phyloP scores from a whole-genome alignment of 2,888 invertebrate genomes.

The Eristalis tenax region DNA sequence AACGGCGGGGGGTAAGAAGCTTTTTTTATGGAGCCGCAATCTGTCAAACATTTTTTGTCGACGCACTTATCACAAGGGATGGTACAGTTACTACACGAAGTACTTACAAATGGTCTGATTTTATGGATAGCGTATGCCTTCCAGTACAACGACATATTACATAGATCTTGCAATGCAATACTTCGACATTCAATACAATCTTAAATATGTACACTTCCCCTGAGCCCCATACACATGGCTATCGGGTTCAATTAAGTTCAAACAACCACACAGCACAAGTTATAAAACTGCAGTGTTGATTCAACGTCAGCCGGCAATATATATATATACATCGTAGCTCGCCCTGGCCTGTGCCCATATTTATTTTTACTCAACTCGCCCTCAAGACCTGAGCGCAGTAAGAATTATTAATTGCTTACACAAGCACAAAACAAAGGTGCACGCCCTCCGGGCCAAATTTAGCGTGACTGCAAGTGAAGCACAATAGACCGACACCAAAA shows the following conservation, averaged over 20 bases:
- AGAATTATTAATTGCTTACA: constrained; percentile 49
- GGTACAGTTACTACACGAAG: too few relatives aligned
- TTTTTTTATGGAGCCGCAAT: too few relatives aligned
- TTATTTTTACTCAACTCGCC: background rate
- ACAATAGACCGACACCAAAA: constrained; percentile 42
- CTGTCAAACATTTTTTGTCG: too few relatives aligned
- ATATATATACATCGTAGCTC: background rate
- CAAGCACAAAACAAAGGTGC: constrained; percentile 38
- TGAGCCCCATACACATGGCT: too few relatives aligned
- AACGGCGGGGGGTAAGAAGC: too few relatives aligned
- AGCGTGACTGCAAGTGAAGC: constrained; percentile 39
- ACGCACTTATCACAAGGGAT: too few relatives aligned
- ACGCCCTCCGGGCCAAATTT: constrained; percentile 43
- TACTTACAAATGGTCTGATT: too few relatives aligned
- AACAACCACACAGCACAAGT: background rate
- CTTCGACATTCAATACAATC: background rate
- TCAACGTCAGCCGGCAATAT: background rate
- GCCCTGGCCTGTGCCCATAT: constrained; percentile 2
- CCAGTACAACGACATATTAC: too few relatives aligned
- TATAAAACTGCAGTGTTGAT: constrained; percentile 7
- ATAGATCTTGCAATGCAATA: background rate
- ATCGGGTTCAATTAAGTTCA: background rate
- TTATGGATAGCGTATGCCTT: too few relatives aligned
- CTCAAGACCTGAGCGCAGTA: background rate
- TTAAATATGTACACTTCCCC: background rate